These are phyloP conservation scores for Herpetotheres cachinnans DNA, from an alignment of 2,113 vertebrate species.

Conservation along the genomic window DNA sequence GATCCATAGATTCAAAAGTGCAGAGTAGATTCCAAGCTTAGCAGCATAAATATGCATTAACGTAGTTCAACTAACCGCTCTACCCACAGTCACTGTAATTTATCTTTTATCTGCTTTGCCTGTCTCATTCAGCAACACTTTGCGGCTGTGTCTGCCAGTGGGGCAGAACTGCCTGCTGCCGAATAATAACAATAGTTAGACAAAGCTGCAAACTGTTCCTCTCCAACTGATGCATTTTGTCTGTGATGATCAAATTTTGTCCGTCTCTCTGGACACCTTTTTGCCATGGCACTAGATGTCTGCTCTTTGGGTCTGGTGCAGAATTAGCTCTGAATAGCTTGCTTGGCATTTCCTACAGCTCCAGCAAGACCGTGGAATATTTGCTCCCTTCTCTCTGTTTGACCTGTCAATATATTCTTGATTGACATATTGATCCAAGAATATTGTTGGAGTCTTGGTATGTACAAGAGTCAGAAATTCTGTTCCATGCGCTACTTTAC, in stretches of 20 bases:
- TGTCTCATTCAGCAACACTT: not conserved
- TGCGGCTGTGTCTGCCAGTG: not conserved
- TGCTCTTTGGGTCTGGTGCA: not conserved
- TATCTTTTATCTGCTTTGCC: not conserved
- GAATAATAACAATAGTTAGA: not conserved
- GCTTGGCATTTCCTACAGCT: not conserved
- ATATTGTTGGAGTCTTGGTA: not conserved
- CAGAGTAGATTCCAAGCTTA: not conserved
- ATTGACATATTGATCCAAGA: not conserved
- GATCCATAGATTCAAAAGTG: not conserved
- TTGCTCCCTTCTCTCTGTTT: not conserved
- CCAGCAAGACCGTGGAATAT: not conserved
- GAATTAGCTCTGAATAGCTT: not conserved
- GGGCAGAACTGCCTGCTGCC: not conserved
- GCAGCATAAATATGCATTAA: not conserved
- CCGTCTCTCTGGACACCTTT: not conserved
- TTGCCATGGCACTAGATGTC: not conserved
- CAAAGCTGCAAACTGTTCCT: not conserved
- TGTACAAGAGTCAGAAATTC: not conserved
- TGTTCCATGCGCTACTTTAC: not conserved
- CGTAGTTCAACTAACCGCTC: not conserved
- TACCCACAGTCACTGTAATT: not conserved
- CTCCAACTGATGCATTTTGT: not conserved
- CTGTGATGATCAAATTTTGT: not conserved
- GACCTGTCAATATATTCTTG: not conserved